phyloP scores from a whole-genome alignment of 2,888 invertebrate species.

The Sussaba pulchella region DNA sequence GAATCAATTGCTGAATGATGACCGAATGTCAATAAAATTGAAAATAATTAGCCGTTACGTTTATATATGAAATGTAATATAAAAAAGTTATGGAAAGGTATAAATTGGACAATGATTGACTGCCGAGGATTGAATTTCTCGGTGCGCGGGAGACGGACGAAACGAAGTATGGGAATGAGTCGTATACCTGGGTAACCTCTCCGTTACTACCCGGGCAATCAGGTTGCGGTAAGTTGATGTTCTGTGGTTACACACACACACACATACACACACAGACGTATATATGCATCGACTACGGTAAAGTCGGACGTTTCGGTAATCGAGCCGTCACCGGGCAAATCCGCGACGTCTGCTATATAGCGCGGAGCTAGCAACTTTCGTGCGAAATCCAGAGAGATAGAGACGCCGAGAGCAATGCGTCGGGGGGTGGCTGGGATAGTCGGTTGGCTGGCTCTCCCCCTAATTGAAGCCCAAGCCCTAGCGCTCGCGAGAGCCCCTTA shows the following conservation, averaged over 20 bases:
- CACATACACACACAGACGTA: background rate
- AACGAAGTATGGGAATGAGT: background rate
- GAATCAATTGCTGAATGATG: no score
- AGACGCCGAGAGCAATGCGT: background rate
- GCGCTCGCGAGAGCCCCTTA: slow-evolving; percentile 76
- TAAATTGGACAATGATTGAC: no score
- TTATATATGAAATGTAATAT: no score
- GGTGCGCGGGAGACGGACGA: background rate
- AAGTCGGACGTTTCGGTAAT: slow-evolving; percentile 52
- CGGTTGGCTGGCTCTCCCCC: slow-evolving; percentile 40
- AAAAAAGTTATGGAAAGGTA: no score
- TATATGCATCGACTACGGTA: slow-evolving; percentile 4
- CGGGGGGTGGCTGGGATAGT: background rate
- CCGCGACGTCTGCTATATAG: slow-evolving; percentile 35
- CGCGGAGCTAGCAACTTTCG: slow-evolving; percentile 23
- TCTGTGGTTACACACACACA: slow-evolving; percentile 20
- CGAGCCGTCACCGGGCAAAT: slow-evolving; percentile 63
- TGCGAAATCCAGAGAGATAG: slow-evolving; percentile 18
- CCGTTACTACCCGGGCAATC: slow-evolving; percentile 11
- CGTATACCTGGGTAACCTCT: slow-evolving; percentile 12
- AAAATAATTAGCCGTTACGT: no score
- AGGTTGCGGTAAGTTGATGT: slow-evolving; percentile 11
- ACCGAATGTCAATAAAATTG: no score
- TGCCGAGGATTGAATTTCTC: slow-evolving; percentile 4
- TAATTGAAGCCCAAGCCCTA: slow-evolving; percentile 59